Base-by-base conservation (phyloP, 2,797 vertebrate species). In the Anguilla pacifica region DNA sequence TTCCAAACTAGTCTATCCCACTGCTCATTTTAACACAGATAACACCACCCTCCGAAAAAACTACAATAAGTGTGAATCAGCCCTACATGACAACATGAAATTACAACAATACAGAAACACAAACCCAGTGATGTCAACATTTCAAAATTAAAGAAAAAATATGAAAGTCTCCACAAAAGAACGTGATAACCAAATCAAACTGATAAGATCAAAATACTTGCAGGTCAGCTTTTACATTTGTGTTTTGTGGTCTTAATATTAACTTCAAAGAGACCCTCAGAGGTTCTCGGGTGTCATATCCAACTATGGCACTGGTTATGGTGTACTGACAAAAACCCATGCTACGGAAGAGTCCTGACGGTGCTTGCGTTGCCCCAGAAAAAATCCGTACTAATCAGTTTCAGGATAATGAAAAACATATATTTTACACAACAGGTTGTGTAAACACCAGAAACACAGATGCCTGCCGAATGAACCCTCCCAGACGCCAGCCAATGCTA, bases 41-140 rank as follows among this genome's bases (percentile, higher is more conserved):
- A 91, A 57, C 39, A 89, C 85, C 57, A 88, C 90, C 39, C 2
- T 90, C 83, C 2, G 91, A 2, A 88, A 87, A 64, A 64, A n/a
- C 1, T 39, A 43, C 35, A 77, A 19, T 35, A 77, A 15, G 17
- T 35, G 35, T 43, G 43, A 39, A 35, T 6, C 35, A 39, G 17
- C 13, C 35, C 35, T 77, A 77, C 13, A 19, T 15, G 70, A 72
- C 28, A 11, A 72, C 28, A 31, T 31, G 9, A 72, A 31, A 72
- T 22, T 19, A 57, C 55, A 59, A 17, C 15, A 17, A 13, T 53
- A 17, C 4, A 22, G 25, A 5, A n/a, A n/a, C 25, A 28, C 64
- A 70, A 70, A 22, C n/a, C 25, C 64, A 70, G 64, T 25, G 64
- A 25, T 70, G 22, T 10, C 25, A 70, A n/a, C 25, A 70, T 9